Percentiles rank a stretch among this genome's conserved stretches.
Evolutionary conservation across 1,140 invertebrate species (phyloP).

Genomic region (Drosophila nannoptera): DNA sequence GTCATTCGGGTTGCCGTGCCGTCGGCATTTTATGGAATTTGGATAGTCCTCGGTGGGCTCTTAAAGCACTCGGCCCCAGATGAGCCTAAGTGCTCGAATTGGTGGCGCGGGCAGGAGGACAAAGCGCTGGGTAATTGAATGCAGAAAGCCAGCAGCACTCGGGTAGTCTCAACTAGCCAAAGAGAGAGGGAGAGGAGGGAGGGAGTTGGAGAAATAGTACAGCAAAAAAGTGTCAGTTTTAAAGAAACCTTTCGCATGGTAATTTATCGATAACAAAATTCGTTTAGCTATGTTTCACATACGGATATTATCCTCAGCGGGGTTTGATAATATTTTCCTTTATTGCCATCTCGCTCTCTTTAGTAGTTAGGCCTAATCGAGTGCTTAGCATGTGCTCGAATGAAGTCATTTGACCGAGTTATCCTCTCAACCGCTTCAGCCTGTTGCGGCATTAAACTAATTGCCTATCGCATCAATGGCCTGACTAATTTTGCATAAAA

Average conservation of each 20-base stretch:
- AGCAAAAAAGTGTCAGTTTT: too few species aligned
- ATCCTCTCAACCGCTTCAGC: background rate
- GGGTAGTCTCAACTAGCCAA: background rate
- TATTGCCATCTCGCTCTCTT: background rate
- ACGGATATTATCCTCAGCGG: too few species aligned
- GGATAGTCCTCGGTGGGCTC: conserved; percentile 50
- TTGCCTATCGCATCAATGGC: conserved; percentile 51
- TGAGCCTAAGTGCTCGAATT: conserved; percentile 70
- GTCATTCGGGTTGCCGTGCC: conserved; percentile 22
- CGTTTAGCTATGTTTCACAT: too few species aligned
- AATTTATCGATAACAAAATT: too few species aligned
- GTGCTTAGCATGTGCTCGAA: conserved; percentile 16
- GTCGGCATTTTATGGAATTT: conserved; percentile 67
- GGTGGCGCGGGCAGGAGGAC: conserved; percentile 40
- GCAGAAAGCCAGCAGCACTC: conserved; percentile 13
- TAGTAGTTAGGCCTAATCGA: background rate
- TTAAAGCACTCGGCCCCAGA: conserved; percentile 41
- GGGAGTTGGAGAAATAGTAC: too few species aligned
- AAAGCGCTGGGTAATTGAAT: conserved; percentile 36
- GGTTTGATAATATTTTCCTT: too few species aligned
- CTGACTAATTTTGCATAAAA: conserved; percentile 74
- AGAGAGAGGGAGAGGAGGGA: too few species aligned
- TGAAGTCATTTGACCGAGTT: conserved; percentile 39
- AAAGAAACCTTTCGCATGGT: too few species aligned
- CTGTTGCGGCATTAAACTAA: conserved; percentile 55